Evolutionary conservation across 2,888 invertebrate genomes (phyloP).

Genomic region (Microctonus aethiopoides): DNA sequence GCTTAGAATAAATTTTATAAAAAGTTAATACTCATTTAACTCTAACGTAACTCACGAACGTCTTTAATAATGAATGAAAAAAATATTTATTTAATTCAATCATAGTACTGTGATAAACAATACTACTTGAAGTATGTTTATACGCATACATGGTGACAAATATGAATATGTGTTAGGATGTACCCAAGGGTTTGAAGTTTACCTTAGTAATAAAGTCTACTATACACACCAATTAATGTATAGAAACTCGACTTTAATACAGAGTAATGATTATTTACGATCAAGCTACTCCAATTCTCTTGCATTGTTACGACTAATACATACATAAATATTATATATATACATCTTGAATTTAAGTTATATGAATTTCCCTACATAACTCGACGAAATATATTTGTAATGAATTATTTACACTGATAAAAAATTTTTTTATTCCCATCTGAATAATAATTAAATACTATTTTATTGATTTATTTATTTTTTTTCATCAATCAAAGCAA

Average conservation of each 20-base stretch:
- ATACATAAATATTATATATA: slow-evolving; percentile 11
- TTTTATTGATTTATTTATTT: too few species aligned
- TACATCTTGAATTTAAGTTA: slow-evolving; percentile 19
- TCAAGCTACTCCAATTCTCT: slow-evolving; percentile 52
- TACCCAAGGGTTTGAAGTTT: slow-evolving; percentile 48
- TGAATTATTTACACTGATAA: too few species aligned
- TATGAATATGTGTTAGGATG: slow-evolving; percentile 1
- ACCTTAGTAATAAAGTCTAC: slow-evolving; percentile 61
- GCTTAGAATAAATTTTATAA: too few species aligned
- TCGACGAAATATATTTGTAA: too few species aligned
- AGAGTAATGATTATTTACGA: slow-evolving; percentile 66
- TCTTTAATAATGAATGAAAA: too few species aligned
- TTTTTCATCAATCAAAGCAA: too few species aligned
- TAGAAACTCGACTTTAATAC: slow-evolving; percentile 64
- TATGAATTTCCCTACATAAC: not conserved
- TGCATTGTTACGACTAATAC: slow-evolving; percentile 15
- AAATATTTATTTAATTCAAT: not conserved
- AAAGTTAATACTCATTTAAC: too few species aligned
- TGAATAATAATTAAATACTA: not conserved
- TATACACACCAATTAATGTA: slow-evolving; percentile 44
- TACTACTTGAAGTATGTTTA: too few species aligned
- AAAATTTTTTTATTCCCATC: not conserved
- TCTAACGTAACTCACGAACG: too few species aligned
- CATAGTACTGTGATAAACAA: not conserved
- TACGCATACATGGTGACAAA: not conserved